Conservation (phyloP, 1,140 invertebrate genomes). For the Ooceraea biroi region DNA sequence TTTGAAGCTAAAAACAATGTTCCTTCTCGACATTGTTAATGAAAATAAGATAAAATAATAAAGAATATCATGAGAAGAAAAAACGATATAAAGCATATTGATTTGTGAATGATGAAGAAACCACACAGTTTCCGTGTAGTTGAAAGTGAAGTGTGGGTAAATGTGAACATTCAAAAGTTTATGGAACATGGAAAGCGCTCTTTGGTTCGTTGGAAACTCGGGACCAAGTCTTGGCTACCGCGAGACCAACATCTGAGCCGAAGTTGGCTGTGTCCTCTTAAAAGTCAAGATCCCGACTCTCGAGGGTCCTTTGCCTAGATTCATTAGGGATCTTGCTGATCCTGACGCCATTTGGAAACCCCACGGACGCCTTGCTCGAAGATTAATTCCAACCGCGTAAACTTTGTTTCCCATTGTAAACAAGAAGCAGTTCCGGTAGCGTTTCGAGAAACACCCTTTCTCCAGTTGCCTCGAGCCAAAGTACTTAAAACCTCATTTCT, state of each 20-base stretch:
- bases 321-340: constrained; percentile 81
- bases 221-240: constrained; percentile 75
- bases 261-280: constrained; percentile 77
- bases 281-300: constrained; percentile 77
- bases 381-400: constrained; percentile 76
- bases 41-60: background rate
- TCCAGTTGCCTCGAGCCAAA: background rate
- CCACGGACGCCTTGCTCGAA: constrained; percentile 63
- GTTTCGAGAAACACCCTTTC: constrained; percentile 44
- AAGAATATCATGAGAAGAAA: background rate
- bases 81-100: constrained; percentile 9
- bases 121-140: constrained; percentile 48
- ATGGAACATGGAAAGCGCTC: constrained; percentile 62
- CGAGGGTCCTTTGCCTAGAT: constrained; percentile 76
- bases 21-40: background rate
- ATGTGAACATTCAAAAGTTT: constrained; percentile 69
- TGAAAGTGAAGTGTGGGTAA: constrained; percentile 70
- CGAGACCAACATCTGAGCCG: constrained; percentile 75
- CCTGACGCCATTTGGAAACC: constrained; percentile 68
- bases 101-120: constrained; percentile 40
- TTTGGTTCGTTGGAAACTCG: constrained; percentile 78
- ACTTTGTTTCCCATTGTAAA: constrained; percentile 72
- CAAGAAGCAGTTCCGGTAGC: constrained; percentile 64
- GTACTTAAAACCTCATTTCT: constrained; percentile 61
- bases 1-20: background rate